Evolutionary conservation across 2,797 vertebrate genomes (phyloP), one percentile per base, ranked within the genome.

Genomic region (Sebastes oblongus): DNA sequence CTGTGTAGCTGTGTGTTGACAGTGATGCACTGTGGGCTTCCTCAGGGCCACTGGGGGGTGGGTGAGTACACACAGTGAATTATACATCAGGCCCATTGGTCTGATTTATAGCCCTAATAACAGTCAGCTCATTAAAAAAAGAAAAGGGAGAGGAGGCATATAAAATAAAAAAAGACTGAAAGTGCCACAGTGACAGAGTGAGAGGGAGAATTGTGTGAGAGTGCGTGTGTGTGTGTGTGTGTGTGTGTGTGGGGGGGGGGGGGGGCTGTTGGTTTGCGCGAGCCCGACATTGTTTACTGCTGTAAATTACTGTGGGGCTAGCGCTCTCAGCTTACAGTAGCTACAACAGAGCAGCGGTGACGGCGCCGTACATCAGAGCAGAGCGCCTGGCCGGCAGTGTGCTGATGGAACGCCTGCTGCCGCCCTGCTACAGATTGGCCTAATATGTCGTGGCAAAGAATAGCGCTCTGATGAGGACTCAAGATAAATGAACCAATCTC

Each of bases 71-170:
- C 98, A 99, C 96, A 94, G 97, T 99, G 98, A 99, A 99, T 99
- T 99, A 99, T 99, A 99, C 98, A 99, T 99, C 97, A 98, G 96
- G 96, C 91, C 90, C 97, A 97, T 97, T 97, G 96, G 92, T 90
- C 97, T 99, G 98, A 99, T 99, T 99, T 99, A 99, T 99, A 97
- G 97, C 96, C 95, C 97, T 99, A 99, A 99, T 99, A 99, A 99
- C 97, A 96, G 96, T 95, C 95, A 83, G 96, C 98, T 99, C 98
- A 99, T 99, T 99, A 99, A 98, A 98, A 97, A 94, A 95, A 95
- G 93, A 95, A 96, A 95, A 95, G 95, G 93, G 83, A 93, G 91
- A 92, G 92, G 92, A 92, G 90, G 93, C 92, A 92, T 94, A 95
- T 94, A 95, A 95, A 95, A 95, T 89, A 89, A 89, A 92, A 88